A percentile compares a stretch with the other conserved stretches of the same genome.
phyloP scores from a whole-genome alignment of 2,888 invertebrate species.

The Agonopterix alstromeriana region DNA sequence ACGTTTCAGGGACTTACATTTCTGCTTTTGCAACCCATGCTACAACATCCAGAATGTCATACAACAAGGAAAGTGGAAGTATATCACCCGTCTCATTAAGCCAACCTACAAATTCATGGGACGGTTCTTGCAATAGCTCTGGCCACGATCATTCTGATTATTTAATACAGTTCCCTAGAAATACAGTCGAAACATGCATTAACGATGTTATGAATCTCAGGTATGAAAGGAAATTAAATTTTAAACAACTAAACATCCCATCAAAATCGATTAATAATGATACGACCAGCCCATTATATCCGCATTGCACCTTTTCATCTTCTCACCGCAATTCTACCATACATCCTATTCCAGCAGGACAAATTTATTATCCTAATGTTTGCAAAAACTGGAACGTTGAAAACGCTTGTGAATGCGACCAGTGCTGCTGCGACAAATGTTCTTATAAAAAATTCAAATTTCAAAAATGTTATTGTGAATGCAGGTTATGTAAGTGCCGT shows the following conservation, averaged over 20 bases:
- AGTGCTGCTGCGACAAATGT: conserved; percentile 2
- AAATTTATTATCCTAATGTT: not conserved
- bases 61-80: no score
- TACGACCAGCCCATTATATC: no score
- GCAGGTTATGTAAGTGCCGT: no score
- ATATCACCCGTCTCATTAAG: not conserved
- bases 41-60: no score
- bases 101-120: not conserved
- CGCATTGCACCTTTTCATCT: no score
- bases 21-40: no score
- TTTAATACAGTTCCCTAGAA: conserved; percentile 15
- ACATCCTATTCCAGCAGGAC: not conserved
- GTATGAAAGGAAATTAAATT: conserved; percentile 7
- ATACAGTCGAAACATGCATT: conserved; percentile 13
- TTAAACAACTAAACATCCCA: not conserved
- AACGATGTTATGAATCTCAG: conserved; percentile 15
- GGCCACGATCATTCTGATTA: conserved; percentile 15
- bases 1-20: no score
- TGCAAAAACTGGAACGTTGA: not conserved
- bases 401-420: conserved; percentile 1
- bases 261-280: not conserved
- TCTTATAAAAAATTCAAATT: not conserved
- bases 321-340: no score
- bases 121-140: conserved; percentile 16
- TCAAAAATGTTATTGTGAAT: no score